Evolutionary conservation across 2,888 invertebrate species (phyloP), one percentile per base, ranked within the genome.

Genomic region (Trissoscelio sp.): DNA sequence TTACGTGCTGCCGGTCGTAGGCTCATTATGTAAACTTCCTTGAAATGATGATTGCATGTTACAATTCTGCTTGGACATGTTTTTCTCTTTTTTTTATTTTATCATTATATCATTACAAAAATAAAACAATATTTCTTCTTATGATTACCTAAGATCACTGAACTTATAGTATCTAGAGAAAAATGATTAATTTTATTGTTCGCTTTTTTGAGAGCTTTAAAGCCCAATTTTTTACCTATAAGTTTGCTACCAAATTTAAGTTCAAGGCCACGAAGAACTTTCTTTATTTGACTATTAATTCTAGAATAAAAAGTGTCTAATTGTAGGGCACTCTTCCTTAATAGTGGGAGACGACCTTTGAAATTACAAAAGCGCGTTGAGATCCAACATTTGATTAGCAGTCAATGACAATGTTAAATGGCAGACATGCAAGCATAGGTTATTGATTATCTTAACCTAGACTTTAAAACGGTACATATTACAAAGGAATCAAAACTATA

Each of bases 351-450:
- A 58, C 57, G 78, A 79, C 57, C 72, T 79, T 79, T 79, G 11
- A 58, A 66, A 72, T 31, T 48, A 55, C 44, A 14, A 62, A 73
- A 62, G 39, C 60, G 60, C 80, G 60, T 70, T 42, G 7, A 81
- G 81, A 81, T 81, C 44, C 3, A 39, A 64, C 48, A 16, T 75
- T 60, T 75, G 81, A 81, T 81, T 81, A 77, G 20, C 44, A 70
- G 67, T 73, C 73, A 81, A 77, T 73, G 72, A 70, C 66, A 73
- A 81, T 31, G 44, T 67, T 42, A 72, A 81, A 60, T 58, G 34
- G 46, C 39, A 69, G 67, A 53, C 81, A 81, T 72, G 81, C 81
- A 77, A 66, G 62, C 81, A 77, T 81, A 75, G 42, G 22, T 72
- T 77, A 81, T 81, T 22, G 81, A 81, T 77, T 81, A 58, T 72